These are phyloP conservation scores for Mesorhabditis spiculigera DNA, from an alignment of 2,888 invertebrate genomes.

Conservation along the genomic window DNA sequence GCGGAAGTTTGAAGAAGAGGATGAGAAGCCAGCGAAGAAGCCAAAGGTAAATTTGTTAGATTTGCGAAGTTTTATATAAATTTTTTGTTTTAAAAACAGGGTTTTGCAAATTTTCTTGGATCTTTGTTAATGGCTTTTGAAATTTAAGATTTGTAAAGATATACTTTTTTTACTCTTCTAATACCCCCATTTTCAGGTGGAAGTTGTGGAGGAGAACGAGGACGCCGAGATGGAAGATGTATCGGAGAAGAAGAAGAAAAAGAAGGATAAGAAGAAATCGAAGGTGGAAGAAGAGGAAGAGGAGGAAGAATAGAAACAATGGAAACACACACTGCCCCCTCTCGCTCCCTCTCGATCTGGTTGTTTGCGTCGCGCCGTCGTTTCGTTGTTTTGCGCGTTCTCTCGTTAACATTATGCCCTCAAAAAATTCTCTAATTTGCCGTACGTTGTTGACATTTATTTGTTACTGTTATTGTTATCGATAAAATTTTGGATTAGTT, in stretches of 20 bases:
- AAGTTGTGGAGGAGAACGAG: constrained; percentile 19
- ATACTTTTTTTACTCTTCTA: too few relatives aligned
- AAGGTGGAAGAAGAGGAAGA: constrained; percentile 25
- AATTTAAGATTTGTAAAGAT: too few relatives aligned
- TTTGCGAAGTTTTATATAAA: neutral
- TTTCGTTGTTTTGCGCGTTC: too few relatives aligned
- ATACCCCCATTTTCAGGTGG: constrained; percentile 19
- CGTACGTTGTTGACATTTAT: too few relatives aligned
- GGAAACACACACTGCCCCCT: neutral
- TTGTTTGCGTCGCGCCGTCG: too few relatives aligned
- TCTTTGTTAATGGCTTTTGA: too few relatives aligned
- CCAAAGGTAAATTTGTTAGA: constrained; percentile 22
- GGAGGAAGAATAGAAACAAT: constrained; percentile 19
- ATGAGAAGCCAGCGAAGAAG: constrained; percentile 30
- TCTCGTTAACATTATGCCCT: too few relatives aligned
- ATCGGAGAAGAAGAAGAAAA: constrained; percentile 23
- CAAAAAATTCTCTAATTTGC: too few relatives aligned
- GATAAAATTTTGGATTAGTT: too few relatives aligned
- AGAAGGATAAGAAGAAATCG: constrained; percentile 27
- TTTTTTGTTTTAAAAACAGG: neutral
- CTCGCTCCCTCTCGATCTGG: too few relatives aligned
- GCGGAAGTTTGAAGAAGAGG: constrained; percentile 27
- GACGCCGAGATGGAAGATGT: constrained; percentile 15
- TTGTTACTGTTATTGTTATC: too few relatives aligned
- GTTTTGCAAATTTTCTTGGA: too few relatives aligned